Conservation (phyloP, 1,140 invertebrate species). For the Drosophila pseudoobscura region DNA sequence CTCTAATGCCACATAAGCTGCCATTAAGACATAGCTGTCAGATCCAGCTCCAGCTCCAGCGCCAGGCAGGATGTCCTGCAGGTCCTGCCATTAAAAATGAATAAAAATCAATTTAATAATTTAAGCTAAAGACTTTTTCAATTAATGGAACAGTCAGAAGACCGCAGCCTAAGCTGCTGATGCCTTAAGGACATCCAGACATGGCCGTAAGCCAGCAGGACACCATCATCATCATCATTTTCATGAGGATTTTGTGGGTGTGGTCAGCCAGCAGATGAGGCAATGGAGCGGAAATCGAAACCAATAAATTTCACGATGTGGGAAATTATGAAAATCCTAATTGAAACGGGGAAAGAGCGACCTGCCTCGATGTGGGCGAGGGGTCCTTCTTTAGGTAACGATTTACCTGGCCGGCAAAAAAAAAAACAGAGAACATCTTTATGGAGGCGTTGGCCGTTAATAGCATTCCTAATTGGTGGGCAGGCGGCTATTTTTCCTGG, state of each 20-base stretch:
- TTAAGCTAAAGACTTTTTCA: slow-evolving; percentile 73
- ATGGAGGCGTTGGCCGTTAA: slow-evolving; percentile 63
- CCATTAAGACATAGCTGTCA: slow-evolving; percentile 40
- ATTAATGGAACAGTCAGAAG: slow-evolving; percentile 55
- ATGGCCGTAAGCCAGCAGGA: slow-evolving; percentile 37
- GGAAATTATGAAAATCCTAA: slow-evolving; percentile 79
- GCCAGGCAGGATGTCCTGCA: not conserved
- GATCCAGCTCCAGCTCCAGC: slow-evolving; percentile 17
- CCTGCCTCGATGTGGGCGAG: slow-evolving; percentile 13
- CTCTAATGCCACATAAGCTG: slow-evolving; percentile 52
- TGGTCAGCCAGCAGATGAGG: slow-evolving; percentile 48
- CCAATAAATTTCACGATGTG: slow-evolving; percentile 76
- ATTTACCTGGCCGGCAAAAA: slow-evolving; percentile 25
- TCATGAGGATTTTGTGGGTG: slow-evolving; percentile 25
- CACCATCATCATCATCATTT: slow-evolving; percentile 28
- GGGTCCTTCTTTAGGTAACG: slow-evolving; percentile 8
- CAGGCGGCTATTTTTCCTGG: slow-evolving; percentile 42
- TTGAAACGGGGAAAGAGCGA: slow-evolving; percentile 51
- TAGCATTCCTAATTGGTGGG: slow-evolving; percentile 70
- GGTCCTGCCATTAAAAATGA: slow-evolving; percentile 55
- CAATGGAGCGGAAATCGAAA: slow-evolving; percentile 74
- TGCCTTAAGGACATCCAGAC: slow-evolving; percentile 20
- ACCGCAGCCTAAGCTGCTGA: slow-evolving; percentile 41
- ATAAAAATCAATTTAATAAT: slow-evolving; percentile 81
- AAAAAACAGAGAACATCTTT: slow-evolving; percentile 25